Evolutionary conservation across 2,888 invertebrate species (phyloP).

Genomic region (Ornithoptera alexandrae): DNA sequence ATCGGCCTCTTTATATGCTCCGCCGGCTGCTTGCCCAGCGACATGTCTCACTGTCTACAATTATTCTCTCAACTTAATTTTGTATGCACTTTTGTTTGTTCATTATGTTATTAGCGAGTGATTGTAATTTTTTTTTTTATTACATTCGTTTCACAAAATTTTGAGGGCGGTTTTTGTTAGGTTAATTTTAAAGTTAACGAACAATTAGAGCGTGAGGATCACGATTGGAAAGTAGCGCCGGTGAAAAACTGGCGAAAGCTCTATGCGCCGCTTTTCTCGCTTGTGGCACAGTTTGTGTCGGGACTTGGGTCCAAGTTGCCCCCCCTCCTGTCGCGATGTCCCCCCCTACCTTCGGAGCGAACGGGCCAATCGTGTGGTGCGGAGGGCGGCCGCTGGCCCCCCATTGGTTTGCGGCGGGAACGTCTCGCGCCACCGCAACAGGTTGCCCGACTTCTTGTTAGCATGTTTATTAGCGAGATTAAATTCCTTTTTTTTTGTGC

Average conservation of each 20-base stretch:
- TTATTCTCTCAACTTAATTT: not conserved
- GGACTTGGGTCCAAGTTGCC: conserved; percentile 52
- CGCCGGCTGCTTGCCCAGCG: conserved; percentile 77
- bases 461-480: conserved; percentile 79
- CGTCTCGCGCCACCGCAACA: conserved; percentile 78
- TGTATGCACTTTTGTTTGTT: conserved; percentile 21
- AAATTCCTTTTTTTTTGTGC: conserved; percentile 70
- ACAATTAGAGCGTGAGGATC: conserved; percentile 3
- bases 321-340: conserved; percentile 40
- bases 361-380: conserved; percentile 61
- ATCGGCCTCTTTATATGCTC: conserved; percentile 97
- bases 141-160: too few relatives aligned
- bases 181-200: too few relatives aligned
- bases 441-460: conserved; percentile 77
- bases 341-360: conserved; percentile 43
- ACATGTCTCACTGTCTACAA: conserved; percentile 50
- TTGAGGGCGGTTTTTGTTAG: too few relatives aligned
- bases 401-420: conserved; percentile 65
- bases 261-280: conserved; percentile 77
- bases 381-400: conserved; percentile 71
- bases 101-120: conserved; percentile 12
- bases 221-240: conserved; percentile 45
- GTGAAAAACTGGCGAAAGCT: conserved; percentile 77
- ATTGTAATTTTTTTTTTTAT: not conserved
- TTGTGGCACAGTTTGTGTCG: conserved; percentile 68